A percentile compares a stretch with the other conserved stretches of the same genome.
Conservation (phyloP, 64 coral and sea anemone species). For the Acropora tenuis region DNA sequence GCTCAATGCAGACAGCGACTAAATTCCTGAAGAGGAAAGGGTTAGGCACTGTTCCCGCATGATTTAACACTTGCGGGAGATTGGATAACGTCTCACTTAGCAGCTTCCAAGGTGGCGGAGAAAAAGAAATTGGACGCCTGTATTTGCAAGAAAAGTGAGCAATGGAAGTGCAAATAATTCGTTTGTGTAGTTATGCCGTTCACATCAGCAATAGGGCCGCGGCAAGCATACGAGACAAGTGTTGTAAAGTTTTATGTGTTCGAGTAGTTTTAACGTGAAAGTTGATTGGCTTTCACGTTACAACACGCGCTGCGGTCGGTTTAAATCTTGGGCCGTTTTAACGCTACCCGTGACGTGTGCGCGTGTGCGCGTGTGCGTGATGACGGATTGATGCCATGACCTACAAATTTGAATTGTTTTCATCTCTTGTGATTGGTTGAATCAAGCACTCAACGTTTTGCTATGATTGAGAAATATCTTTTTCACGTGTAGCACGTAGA, state of each 20-base stretch:
- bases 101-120: not conserved
- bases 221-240: not conserved
- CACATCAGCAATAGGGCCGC: not conserved
- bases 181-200: too few species aligned
- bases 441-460: too few species aligned
- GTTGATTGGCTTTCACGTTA: not conserved
- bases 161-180: too few species aligned
- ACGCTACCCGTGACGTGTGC: too few species aligned
- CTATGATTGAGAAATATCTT: too few species aligned
- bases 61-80: not conserved
- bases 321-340: not conserved
- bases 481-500: not conserved
- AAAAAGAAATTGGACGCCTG: not conserved
- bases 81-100: not conserved
- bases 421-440: not conserved
- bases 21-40: not conserved
- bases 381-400: too few species aligned
- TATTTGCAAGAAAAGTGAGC: too few species aligned
- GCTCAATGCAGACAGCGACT: constrained; percentile 9
- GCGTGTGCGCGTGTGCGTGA: too few species aligned
- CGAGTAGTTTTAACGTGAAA: not conserved
- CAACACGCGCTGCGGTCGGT: not conserved
- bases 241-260: too few species aligned
- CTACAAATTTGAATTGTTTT: too few species aligned
- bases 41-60: not conserved